These are phyloP conservation scores for Drosophila biarmipes DNA, from an alignment of 1,140 invertebrate species.

Conservation along the genomic window DNA sequence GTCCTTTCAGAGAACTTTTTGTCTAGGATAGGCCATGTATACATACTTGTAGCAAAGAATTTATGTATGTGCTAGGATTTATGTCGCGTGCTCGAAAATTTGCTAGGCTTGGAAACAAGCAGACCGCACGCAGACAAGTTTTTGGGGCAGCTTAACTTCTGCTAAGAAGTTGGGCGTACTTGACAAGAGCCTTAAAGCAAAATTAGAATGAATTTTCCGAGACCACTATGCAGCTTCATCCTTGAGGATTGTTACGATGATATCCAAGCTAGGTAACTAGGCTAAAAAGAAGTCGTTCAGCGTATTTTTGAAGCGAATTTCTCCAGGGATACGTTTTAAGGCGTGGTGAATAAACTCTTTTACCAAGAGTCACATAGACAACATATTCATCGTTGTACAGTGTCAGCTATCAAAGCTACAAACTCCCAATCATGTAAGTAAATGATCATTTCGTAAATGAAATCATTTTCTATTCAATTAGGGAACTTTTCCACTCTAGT, in stretches of 20 bases:
- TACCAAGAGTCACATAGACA: no score
- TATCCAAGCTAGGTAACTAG: slow-evolving; percentile 7
- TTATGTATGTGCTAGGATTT: slow-evolving; percentile 56
- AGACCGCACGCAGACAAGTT: slow-evolving; percentile 28
- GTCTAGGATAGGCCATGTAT: slow-evolving; percentile 58
- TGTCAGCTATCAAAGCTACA: neutral
- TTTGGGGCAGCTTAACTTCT: slow-evolving; percentile 36
- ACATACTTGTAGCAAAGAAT: slow-evolving; percentile 25
- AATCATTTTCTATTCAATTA: slow-evolving; percentile 8
- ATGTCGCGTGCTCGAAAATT: slow-evolving; percentile 67
- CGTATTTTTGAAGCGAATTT: neutral
- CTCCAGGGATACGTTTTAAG: neutral
- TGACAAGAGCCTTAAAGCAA: slow-evolving; percentile 25
- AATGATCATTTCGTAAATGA: no score
- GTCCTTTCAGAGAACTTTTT: slow-evolving; percentile 54
- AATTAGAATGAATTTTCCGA: slow-evolving; percentile 30
- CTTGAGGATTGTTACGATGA: slow-evolving; percentile 2
- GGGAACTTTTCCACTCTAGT: slow-evolving; percentile 1
- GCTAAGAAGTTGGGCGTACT: slow-evolving; percentile 31
- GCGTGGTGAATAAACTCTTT: neutral
- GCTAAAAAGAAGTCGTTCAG: slow-evolving; percentile 20
- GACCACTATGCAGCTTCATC: slow-evolving; percentile 13
- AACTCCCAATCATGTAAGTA: no score
- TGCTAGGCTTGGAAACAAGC: slow-evolving; percentile 41
- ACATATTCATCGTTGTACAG: no score